A percentile compares a stretch with the other conserved stretches of the same genome.
phyloP scores from a whole-genome alignment of 1,140 invertebrate genomes.

The Nylanderia fulva region DNA sequence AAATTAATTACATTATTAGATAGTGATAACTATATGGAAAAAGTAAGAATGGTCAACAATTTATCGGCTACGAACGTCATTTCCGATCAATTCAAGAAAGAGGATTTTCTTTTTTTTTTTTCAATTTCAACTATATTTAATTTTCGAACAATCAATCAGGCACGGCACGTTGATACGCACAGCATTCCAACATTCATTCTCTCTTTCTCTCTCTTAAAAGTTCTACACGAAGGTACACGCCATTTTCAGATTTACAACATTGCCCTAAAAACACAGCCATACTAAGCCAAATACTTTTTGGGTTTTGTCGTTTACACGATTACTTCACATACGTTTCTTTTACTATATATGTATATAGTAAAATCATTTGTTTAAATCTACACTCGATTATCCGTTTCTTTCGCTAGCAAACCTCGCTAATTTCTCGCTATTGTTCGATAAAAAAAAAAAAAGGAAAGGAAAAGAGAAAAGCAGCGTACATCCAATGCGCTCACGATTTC shows the following conservation, averaged over 20 bases:
- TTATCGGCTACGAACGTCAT: not conserved
- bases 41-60: not conserved
- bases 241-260: conserved; percentile 81
- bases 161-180: conserved; percentile 57
- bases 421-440: conserved; percentile 37
- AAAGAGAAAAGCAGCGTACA: conserved; percentile 36
- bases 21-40: too few relatives aligned
- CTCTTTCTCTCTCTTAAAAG: conserved; percentile 39
- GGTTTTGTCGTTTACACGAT: conserved; percentile 79
- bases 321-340: conserved; percentile 41
- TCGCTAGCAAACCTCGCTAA: conserved; percentile 11
- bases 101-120: conserved; percentile 4
- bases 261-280: conserved; percentile 85
- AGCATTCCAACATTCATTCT: conserved; percentile 71
- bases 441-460: conserved; percentile 11
- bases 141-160: not conserved
- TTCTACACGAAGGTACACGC: conserved; percentile 73
- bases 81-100: not conserved
- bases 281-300: conserved; percentile 85
- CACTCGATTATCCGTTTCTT: conserved; percentile 51
- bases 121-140: too few relatives aligned
- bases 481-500: conserved; percentile 31
- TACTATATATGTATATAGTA: conserved; percentile 49
- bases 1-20: too few relatives aligned
- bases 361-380: conserved; percentile 69